Conservation (phyloP, 2,888 invertebrate species). For the Heliconius charithonia region DNA sequence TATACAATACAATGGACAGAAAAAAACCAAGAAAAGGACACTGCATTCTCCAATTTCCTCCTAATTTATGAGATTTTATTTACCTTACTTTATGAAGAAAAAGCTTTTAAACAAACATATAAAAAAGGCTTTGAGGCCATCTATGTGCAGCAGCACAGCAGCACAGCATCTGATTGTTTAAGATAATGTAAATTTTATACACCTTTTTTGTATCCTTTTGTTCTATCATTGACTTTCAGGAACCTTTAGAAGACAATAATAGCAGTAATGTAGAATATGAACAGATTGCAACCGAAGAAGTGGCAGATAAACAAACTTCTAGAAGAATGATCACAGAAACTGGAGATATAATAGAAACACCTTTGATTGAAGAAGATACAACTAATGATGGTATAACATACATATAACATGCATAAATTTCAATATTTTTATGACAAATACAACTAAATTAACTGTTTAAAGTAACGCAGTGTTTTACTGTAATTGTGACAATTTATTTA, state of each 20-base stretch:
- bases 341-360: conserved; percentile 71
- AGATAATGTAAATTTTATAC: no score
- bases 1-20: neutral
- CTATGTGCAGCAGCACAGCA: neutral
- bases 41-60: neutral
- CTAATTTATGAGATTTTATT: neutral
- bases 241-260: conserved; percentile 55
- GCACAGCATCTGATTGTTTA: neutral
- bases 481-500: no score
- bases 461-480: no score
- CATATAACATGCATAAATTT: neutral
- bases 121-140: neutral
- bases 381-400: conserved; percentile 31
- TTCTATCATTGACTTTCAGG: conserved; percentile 53
- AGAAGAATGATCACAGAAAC: conserved; percentile 73
- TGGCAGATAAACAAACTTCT: conserved; percentile 55
- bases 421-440: neutral
- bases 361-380: conserved; percentile 42
- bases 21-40: neutral
- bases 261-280: conserved; percentile 47
- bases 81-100: neutral
- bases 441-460: neutral
- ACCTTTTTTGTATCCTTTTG: neutral
- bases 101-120: no score
- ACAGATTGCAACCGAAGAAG: conserved; percentile 37